phyloP scores from a whole-genome alignment of 2,888 invertebrate species.

The Petrolisthes cinctipes region DNA sequence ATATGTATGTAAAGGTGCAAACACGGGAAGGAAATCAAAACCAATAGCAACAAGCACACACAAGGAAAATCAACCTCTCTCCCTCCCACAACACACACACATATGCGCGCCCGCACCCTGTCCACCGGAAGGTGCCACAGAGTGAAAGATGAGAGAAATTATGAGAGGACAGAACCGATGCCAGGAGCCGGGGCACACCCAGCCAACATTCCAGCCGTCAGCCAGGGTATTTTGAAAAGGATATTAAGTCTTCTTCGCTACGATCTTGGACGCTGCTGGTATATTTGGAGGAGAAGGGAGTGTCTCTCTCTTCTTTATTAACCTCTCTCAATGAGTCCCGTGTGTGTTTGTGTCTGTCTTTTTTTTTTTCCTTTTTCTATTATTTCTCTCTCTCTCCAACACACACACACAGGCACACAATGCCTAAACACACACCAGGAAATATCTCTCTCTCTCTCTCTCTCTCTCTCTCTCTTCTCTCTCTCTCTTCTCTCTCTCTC shows the following conservation, averaged over 20 bases:
- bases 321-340: no score
- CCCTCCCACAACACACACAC: constrained; percentile 1
- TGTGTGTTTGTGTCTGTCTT: no score
- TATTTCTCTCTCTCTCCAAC: no score
- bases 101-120: background rate
- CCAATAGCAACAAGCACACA: no score
- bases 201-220: background rate
- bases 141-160: background rate
- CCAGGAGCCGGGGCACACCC: background rate
- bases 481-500: constrained; percentile 2
- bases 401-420: background rate
- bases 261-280: no score
- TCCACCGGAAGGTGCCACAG: background rate
- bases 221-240: background rate
- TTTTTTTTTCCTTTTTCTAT: no score
- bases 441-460: constrained; percentile 4
- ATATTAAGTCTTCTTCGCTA: no score
- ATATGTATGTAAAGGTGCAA: constrained; percentile 1
- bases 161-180: background rate
- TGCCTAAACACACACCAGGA: background rate
- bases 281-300: no score
- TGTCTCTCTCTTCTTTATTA: background rate
- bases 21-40: background rate
- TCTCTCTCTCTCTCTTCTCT: constrained; percentile 21
- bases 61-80: background rate